Evolutionary conservation across 2,797 vertebrate genomes (phyloP).

Genomic region (Remorina albescens): DNA sequence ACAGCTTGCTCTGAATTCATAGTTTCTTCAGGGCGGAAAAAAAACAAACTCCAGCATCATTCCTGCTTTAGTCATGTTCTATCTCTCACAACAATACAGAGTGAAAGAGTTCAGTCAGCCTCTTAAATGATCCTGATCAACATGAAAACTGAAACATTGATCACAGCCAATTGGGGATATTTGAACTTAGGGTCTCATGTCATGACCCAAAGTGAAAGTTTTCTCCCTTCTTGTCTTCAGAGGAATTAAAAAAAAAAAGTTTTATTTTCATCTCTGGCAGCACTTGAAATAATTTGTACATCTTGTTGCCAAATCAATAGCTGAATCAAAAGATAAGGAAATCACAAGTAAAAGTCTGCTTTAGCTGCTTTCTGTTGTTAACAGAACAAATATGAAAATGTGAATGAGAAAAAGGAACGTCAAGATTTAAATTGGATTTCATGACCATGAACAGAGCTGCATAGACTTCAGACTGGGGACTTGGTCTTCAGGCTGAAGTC

Average conservation of each 20-base stretch:
- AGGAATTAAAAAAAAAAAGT: not conserved
- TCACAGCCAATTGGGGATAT: not conserved
- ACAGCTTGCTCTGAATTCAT: slow-evolving; percentile 44
- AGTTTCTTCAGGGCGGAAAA: slow-evolving; percentile 4
- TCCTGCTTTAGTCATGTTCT: slow-evolving; percentile 3
- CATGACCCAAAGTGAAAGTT: not conserved
- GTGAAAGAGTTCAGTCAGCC: not conserved
- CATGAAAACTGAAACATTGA: not conserved
- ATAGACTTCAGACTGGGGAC: not conserved
- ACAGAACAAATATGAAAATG: slow-evolving; percentile 8
- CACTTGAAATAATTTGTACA: not conserved
- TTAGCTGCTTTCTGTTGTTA: slow-evolving; percentile 28
- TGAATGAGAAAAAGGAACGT: not conserved
- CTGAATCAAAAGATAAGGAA: no score
- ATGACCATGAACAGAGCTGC: not conserved
- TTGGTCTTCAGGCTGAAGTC: not conserved
- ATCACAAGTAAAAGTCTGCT: no score
- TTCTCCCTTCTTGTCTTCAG: not conserved
- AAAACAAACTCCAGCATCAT: not conserved
- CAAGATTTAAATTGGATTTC: not conserved
- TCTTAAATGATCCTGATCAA: not conserved
- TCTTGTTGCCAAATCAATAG: not conserved
- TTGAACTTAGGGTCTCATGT: not conserved
- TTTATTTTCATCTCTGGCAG: not conserved
- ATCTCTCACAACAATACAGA: not conserved